Conservation (phyloP, 2,888 invertebrate species). For the Parasteatoda lunata region DNA sequence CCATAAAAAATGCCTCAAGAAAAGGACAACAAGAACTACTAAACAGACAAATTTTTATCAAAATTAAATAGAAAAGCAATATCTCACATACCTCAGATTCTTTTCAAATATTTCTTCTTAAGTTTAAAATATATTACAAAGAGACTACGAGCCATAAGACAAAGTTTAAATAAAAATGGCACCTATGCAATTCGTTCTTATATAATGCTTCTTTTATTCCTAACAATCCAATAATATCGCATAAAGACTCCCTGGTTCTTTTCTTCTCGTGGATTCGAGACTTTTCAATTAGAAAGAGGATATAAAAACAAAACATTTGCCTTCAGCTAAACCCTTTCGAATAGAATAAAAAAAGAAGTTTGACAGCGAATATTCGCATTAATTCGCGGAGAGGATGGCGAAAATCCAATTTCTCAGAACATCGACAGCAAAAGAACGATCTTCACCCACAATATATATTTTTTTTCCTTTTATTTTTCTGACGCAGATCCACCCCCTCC, state of each 20-base stretch:
- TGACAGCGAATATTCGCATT: constrained; percentile 34
- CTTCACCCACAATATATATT: constrained; percentile 26
- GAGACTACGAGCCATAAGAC: no score
- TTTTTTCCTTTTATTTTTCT: neutral
- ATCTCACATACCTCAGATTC: no score
- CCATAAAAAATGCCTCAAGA: no score
- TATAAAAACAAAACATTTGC: constrained; percentile 8
- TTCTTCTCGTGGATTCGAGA: neutral
- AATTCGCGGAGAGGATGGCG: constrained; percentile 55
- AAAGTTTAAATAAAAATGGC: no score
- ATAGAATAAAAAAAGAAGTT: constrained; percentile 1
- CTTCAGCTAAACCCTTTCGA: neutral
- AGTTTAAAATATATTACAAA: no score
- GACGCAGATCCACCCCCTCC: neutral
- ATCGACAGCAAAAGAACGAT: constrained; percentile 37
- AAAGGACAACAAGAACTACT: no score
- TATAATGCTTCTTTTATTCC: neutral
- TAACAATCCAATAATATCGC: constrained; percentile 18
- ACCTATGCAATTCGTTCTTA: neutral
- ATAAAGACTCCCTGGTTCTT: neutral
- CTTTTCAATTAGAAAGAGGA: constrained; percentile 3
- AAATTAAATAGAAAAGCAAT: no score
- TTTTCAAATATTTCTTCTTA: no score
- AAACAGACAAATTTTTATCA: no score
- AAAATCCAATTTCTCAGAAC: constrained; percentile 54